These are phyloP conservation scores for Esox niger DNA, from an alignment of 2,113 vertebrate genomes.

Conservation along the genomic window DNA sequence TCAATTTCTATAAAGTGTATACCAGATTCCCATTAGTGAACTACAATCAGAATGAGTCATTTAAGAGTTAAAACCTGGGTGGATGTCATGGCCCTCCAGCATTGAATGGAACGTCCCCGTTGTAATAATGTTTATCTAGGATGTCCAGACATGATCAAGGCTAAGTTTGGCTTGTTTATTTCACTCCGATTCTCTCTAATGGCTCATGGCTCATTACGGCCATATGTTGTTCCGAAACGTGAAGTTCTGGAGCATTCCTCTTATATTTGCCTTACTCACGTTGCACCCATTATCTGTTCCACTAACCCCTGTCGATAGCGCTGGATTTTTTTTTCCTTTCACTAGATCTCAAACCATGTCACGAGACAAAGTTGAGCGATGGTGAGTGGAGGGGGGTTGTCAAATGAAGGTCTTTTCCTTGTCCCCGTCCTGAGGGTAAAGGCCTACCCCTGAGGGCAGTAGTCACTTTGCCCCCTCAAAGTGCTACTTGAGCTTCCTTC, in stretches of 20 bases:
- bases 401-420: constrained; percentile 33
- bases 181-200: constrained; percentile 33
- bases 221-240: constrained; percentile 43
- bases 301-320: constrained; percentile 3
- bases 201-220: constrained; percentile 42
- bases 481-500: constrained; percentile 54
- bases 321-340: too few species aligned
- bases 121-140: constrained; percentile 42
- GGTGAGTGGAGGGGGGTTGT: constrained; percentile 5
- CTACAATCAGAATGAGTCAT: background rate
- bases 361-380: constrained; percentile 12
- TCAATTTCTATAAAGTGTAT: background rate
- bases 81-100: constrained; percentile 3
- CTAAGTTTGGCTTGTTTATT: constrained; percentile 42
- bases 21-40: background rate
- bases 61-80: background rate
- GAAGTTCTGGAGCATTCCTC: constrained; percentile 21
- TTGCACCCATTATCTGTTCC: constrained; percentile 33
- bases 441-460: constrained; percentile 28
- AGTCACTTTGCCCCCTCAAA: constrained; percentile 33
- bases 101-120: constrained; percentile 4
- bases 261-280: constrained; percentile 26
- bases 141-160: constrained; percentile 28
- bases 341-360: constrained; percentile 24
- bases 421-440: constrained; percentile 16